Evolutionary conservation across 2,797 vertebrate species (phyloP), one percentile per base, ranked within the genome.

Genomic region (Phrynocephalus vlangalii): DNA sequence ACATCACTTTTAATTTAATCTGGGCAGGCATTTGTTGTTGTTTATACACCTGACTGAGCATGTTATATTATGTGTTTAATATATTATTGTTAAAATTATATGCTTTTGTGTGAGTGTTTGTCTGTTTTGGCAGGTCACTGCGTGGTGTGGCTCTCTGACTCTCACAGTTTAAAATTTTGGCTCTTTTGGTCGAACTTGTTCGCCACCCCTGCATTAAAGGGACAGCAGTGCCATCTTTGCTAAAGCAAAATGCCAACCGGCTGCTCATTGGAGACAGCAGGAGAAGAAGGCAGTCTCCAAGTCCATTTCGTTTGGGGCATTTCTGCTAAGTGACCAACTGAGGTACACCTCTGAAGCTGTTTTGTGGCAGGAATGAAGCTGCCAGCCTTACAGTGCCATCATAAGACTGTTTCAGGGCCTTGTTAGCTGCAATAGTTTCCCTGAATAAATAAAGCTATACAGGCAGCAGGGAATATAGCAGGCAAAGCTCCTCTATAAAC

Each of bases 171-270:
- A n/a, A n/a, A n/a, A n/a, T n/a, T n/a, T n/a, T n/a, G n/a, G n/a
- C n/a, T n/a, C n/a, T n/a, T n/a, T n/a, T n/a, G n/a, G n/a, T n/a
- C n/a, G n/a, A n/a, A n/a, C n/a, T n/a, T n/a, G n/a, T n/a, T n/a
- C n/a, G n/a, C n/a, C n/a, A n/a, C n/a, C n/a, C n/a, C n/a, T 24
- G 48, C 9, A 1, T 6, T 2, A 5, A 20, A 0, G 73, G 16
- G 81, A 0, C 63, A 84, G 84, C 71, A 81, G 5, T 79, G 82
- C 28, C 33, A 71, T 16, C 63, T 87, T 73, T 56, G 60, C 77
- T 60, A 38, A 44, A 44, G 1, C n/a, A 38, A 52, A 15, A 3
- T 44, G 28, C 81, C 48, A 84, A 82, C 26, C 70, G 24, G 1
- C 44, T 70, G 70, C 16, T 44, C 68, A 73, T 75, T 33, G 10